Evolutionary conservation across 1,140 invertebrate species (phyloP), one percentile per base, ranked within the genome.

Genomic region (Papilio polytes): DNA sequence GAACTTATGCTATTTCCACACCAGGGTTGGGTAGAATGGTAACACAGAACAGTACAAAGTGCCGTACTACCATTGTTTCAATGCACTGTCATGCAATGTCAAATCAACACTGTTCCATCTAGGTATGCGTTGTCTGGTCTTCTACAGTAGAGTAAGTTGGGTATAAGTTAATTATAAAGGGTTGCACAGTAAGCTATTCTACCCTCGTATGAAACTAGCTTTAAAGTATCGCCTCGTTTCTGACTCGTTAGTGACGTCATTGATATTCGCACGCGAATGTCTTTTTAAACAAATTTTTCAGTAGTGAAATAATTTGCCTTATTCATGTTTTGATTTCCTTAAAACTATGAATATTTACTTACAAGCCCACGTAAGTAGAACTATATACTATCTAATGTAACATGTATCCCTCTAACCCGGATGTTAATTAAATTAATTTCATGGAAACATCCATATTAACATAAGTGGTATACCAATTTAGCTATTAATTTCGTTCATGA

Each of bases 1-100:
- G 81, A 86, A 90, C 88, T 92, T 86, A 89, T 88, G 88, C 87
- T 87, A 81, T 80, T 84, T 90, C 20, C 53, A 56, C 53, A 56
- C 53, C 0, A 20, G 53, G 53, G 53, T 8, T 1, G n/a, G 18
- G n/a, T 9, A 56, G n/a, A n/a, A 9, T 2, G 53, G 8, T 56
- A 41, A 0, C 36, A 41, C 36, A 56, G 53, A 56, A 18, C n/a
- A 56, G 53, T 56, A 56, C 6, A 20, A 7, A 56, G 18, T 56
- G 7, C 6, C n/a, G 53, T 56, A 56, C 53, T 56, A n/a, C 7
- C 20, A 56, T 20, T 56, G n/a, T n/a, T 56, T 56, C 1, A 20
- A 20, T 8, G 18, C 8, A 56, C 53, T 2, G 6, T 20, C 20
- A n/a, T n/a, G n/a, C n/a, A n/a, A 7, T 56, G 18, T 6, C 7